Percentiles rank a stretch among this genome's conserved stretches.
phyloP scores from a whole-genome alignment of 30 jellyfish, hydroid and myxozoan species.

The Aurelia sp. region DNA sequence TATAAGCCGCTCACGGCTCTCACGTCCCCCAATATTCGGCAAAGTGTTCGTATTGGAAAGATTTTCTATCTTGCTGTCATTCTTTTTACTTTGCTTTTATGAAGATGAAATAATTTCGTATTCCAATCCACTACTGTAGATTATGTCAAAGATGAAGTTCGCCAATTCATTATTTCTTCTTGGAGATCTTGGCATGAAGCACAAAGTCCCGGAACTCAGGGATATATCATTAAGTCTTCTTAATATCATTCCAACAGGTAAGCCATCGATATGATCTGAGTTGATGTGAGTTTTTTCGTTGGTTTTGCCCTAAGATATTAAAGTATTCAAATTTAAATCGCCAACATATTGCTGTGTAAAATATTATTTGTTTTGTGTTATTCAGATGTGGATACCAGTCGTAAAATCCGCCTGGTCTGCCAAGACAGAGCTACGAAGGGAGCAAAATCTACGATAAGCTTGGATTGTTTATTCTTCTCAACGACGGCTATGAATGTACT shows the following conservation, averaged over 20 bases:
- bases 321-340: too few species aligned
- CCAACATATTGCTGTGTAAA: too few species aligned
- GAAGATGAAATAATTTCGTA: not conserved
- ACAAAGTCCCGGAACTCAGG: constrained; percentile 75
- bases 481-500: constrained; percentile 86
- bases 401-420: constrained; percentile 66
- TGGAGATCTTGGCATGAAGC: constrained; percentile 92
- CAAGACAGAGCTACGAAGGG: constrained; percentile 82
- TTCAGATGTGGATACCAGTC: constrained; percentile 90
- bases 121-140: constrained; percentile 38
- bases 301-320: too few species aligned
- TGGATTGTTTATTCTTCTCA: constrained; percentile 70
- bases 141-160: constrained; percentile 83
- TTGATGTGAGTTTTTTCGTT: too few species aligned
- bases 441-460: constrained; percentile 34
- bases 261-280: not conserved
- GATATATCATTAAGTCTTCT: constrained; percentile 87
- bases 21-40: too few species aligned
- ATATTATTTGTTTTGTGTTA: not conserved
- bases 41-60: too few species aligned
- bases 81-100: too few species aligned
- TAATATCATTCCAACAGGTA: constrained; percentile 94
- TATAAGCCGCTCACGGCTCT: too few species aligned
- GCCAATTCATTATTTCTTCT: constrained; percentile 75
- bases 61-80: too few species aligned